Evolutionary conservation across 2,113 vertebrate species (phyloP).

Genomic region (Blennius ocellaris): DNA sequence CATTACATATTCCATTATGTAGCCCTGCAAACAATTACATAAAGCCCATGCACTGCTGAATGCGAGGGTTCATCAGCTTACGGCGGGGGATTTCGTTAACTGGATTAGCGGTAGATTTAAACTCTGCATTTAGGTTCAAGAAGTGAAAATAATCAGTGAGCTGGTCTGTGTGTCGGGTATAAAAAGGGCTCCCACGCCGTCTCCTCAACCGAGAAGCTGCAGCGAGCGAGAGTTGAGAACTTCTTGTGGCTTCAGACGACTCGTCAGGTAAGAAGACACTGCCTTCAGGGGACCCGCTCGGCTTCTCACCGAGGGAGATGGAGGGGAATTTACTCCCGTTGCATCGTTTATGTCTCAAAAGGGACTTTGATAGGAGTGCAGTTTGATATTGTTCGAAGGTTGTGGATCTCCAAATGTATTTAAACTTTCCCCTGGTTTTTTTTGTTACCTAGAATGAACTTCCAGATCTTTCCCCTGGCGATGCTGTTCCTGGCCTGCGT

Average conservation of each 20-base stretch:
- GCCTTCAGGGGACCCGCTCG: background rate
- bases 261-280: conserved; percentile 45
- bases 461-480: conserved; percentile 73
- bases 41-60: conserved; percentile 59
- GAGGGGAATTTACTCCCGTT: too few relatives aligned
- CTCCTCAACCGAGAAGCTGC: conserved; percentile 9
- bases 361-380: background rate
- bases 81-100: conserved; percentile 65
- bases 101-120: conserved; percentile 74
- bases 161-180: conserved; percentile 35
- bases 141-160: conserved; percentile 66
- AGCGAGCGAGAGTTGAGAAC: conserved; percentile 31
- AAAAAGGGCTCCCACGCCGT: conserved; percentile 29
- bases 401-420: background rate
- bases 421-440: background rate
- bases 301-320: background rate
- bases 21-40: conserved; percentile 66
- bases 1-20: conserved; percentile 40
- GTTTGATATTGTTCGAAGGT: background rate
- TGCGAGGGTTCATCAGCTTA: conserved; percentile 65
- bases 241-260: conserved; percentile 9
- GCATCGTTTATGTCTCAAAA: background rate
- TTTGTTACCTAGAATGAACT: conserved; percentile 56
- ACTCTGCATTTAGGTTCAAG: conserved; percentile 70
- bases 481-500: conserved; percentile 80